Evolutionary conservation across 2,797 vertebrate species (phyloP).

Genomic region (Emydoidea blandingii): DNA sequence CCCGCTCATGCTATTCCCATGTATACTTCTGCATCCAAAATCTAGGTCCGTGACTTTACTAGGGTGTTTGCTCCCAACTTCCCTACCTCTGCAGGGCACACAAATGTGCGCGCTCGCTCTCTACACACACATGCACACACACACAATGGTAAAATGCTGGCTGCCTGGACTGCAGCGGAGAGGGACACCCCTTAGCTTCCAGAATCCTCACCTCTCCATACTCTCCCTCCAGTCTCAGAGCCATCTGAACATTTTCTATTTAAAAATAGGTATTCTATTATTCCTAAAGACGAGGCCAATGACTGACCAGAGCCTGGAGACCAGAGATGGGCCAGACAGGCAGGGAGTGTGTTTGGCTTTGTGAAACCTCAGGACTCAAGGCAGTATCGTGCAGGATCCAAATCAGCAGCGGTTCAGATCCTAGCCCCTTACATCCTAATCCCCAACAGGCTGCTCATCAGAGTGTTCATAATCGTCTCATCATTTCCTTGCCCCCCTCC

Average conservation of each 20-base stretch:
- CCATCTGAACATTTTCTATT: neutral
- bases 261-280: neutral
- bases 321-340: neutral
- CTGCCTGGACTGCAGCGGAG: rapidly evolving
- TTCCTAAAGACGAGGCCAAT: neutral
- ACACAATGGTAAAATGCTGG: neutral
- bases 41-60: neutral
- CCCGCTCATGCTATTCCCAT: too few species aligned
- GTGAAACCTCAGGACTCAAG: neutral
- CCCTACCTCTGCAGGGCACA: neutral
- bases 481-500: neutral
- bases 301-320: rapidly evolving
- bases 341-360: neutral
- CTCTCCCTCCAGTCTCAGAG: neutral
- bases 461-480: neutral
- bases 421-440: neutral
- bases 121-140: neutral
- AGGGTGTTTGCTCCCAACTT: neutral
- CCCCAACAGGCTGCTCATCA: neutral
- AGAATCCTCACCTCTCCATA: neutral
- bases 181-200: rapidly evolving
- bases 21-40: too few species aligned
- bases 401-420: neutral
- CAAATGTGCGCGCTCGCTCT: neutral
- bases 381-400: neutral